phyloP scores from a whole-genome alignment of 2,797 vertebrate species.

The Lateolabrax maculatus region DNA sequence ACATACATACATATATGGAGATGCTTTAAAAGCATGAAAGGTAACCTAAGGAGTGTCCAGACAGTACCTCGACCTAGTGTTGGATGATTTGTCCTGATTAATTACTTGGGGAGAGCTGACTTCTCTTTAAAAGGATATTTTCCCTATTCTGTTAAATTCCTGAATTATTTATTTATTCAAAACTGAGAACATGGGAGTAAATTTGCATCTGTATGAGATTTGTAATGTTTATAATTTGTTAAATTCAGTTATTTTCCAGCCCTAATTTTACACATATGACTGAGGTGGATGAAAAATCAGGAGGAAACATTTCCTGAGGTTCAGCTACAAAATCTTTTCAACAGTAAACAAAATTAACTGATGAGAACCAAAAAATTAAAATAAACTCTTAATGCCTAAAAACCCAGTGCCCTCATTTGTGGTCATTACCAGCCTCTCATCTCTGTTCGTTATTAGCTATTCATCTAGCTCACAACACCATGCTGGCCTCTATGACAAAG shows the following conservation, averaged over 20 bases:
- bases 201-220: neutral
- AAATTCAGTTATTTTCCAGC: neutral
- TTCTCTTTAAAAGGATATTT: neutral
- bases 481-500: conserved; percentile 63
- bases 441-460: conserved; percentile 48
- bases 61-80: neutral
- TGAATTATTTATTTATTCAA: neutral
- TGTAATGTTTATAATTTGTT: neutral
- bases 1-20: neutral
- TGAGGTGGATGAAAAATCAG: neutral
- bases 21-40: neutral
- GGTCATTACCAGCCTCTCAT: conserved; percentile 47
- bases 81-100: neutral
- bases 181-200: neutral
- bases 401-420: conserved; percentile 38
- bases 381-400: conserved; percentile 1
- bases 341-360: neutral
- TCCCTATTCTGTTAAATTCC: neutral
- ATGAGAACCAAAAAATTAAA: conserved; percentile 23
- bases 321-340: neutral
- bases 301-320: neutral
- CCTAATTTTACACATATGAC: neutral
- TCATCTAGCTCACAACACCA: conserved; percentile 52
- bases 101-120: neutral
- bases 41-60: neutral